Evolutionary conservation across 2,888 invertebrate genomes (phyloP).

Genomic region (Callimorpha dominula): DNA sequence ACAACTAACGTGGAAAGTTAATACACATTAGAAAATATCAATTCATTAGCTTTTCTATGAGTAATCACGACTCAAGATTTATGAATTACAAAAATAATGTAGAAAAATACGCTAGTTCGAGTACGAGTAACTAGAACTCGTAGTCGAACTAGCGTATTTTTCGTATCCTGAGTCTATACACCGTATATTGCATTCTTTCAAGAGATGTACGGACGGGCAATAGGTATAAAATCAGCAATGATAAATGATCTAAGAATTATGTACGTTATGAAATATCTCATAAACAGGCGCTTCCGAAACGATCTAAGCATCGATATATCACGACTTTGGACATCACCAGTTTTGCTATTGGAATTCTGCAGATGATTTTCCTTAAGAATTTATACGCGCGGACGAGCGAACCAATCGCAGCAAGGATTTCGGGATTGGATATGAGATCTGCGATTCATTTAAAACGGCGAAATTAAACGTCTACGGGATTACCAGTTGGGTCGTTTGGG

Average conservation of each 20-base stretch:
- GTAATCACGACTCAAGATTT: background rate
- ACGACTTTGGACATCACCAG: slow-evolving; percentile 80
- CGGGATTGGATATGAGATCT: slow-evolving; percentile 70
- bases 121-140: no score
- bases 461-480: slow-evolving; percentile 78
- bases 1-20: no score
- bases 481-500: slow-evolving; percentile 68
- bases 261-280: slow-evolving; percentile 82
- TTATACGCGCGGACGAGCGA: slow-evolving; percentile 66
- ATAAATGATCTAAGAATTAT: slow-evolving; percentile 68
- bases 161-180: no score
- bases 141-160: no score
- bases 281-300: slow-evolving; percentile 74
- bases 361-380: slow-evolving; percentile 76
- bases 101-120: no score
- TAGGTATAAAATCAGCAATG: slow-evolving; percentile 55
- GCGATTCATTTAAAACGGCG: slow-evolving; percentile 76
- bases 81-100: no score
- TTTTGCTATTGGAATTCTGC: slow-evolving; percentile 78
- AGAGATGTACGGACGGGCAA: slow-evolving; percentile 14
- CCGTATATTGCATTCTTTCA: slow-evolving; percentile 3
- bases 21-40: no score
- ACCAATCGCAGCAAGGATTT: slow-evolving; percentile 66
- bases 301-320: slow-evolving; percentile 79
- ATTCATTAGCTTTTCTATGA: background rate